Percentiles rank a stretch among this genome's conserved stretches.
Evolutionary conservation across 2,888 invertebrate genomes (phyloP).

Genomic region (Bhutanitis thaidina): DNA sequence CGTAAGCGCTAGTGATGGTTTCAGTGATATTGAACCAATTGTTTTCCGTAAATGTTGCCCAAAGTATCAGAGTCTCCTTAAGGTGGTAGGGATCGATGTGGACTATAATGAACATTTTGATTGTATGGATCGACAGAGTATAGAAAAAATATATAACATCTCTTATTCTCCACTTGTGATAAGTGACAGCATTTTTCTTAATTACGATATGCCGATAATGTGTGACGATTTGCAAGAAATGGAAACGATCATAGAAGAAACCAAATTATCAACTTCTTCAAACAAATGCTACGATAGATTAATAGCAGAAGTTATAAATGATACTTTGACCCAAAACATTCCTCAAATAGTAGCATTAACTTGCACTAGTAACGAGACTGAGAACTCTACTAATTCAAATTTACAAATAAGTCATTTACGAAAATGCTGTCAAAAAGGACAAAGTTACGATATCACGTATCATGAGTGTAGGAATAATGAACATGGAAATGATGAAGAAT

Average conservation of each 20-base stretch:
- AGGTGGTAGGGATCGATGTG: conserved; percentile 33
- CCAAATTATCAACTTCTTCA: conserved; percentile 25
- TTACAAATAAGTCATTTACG: conserved; percentile 45
- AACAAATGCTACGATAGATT: conserved; percentile 57
- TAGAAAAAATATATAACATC: conserved; percentile 38
- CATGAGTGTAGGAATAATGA: conserved; percentile 49
- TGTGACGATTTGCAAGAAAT: conserved; percentile 43
- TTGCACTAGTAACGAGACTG: conserved; percentile 43
- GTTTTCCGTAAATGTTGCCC: conserved; percentile 67
- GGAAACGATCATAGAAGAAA: conserved; percentile 35
- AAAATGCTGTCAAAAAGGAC: conserved; percentile 64
- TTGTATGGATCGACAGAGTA: conserved; percentile 47
- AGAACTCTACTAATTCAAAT: conserved; percentile 28
- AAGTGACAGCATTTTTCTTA: conserved; percentile 39
- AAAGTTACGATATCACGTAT: conserved; percentile 50
- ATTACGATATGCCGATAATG: conserved; percentile 46
- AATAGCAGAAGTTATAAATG: conserved; percentile 48
- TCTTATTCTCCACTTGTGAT: conserved; percentile 45
- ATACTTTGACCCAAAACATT: conserved; percentile 43
- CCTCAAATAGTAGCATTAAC: conserved; percentile 53
- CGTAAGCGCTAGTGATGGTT: conserved; percentile 3
- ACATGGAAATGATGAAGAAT: conserved; percentile 36
- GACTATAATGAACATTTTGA: conserved; percentile 33
- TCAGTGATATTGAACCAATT: conserved; percentile 30
- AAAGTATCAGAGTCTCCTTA: conserved; percentile 48